Evolutionary conservation across 2,888 invertebrate genomes (phyloP), one percentile per base, ranked within the genome.

Genomic region (Coleophora flavipennella): DNA sequence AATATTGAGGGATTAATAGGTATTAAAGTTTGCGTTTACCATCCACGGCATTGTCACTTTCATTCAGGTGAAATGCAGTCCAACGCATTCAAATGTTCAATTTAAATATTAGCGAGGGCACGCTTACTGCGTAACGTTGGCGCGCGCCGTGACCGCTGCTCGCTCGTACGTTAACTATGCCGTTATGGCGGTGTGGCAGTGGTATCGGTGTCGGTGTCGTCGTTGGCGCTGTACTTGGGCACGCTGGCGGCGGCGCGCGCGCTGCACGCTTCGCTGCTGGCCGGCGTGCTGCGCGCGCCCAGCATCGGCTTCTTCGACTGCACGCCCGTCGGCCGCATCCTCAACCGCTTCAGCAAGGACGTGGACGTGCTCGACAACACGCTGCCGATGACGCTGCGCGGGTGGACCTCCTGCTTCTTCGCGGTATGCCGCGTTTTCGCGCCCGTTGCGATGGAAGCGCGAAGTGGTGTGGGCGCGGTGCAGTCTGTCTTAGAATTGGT

Each of bases 291-390:
- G 59, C 86, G 88, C 66, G 88, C 89, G 55, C 91, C 92, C 42
- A 78, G 87, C 74, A 85, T 87, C 64, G 88, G 89, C 65, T 93
- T 92, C 87, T 93, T 90, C 86, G 92, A 93, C 79, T 90, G 92
- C 55, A 93, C 92, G 59, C 93, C 93, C 46, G 85, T 90, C 49
- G 93, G 93, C 70, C 87, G 93, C 67, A 88, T 92, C 67, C 87
- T 93, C 75, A 92, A 92, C 86, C 87, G 92, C 53, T 91, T 91
- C 86, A 88, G 89, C 69, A 91, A 91, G 86, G 91, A 92, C 72
- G 78, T 91, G 53, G 91, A 92, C 69, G 85, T 88, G 59, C 75
- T 91, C 73, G 91, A 92, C 86, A 90, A 89, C 69, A 85, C 88
- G 61, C 85, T 91, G 67, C 91, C 91, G 37, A 88, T 88, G 87